Percentiles rank a stretch among this genome's conserved stretches.
phyloP scores from a whole-genome alignment of 2,113 vertebrate genomes.

The Leptobrachium ailaonicum region DNA sequence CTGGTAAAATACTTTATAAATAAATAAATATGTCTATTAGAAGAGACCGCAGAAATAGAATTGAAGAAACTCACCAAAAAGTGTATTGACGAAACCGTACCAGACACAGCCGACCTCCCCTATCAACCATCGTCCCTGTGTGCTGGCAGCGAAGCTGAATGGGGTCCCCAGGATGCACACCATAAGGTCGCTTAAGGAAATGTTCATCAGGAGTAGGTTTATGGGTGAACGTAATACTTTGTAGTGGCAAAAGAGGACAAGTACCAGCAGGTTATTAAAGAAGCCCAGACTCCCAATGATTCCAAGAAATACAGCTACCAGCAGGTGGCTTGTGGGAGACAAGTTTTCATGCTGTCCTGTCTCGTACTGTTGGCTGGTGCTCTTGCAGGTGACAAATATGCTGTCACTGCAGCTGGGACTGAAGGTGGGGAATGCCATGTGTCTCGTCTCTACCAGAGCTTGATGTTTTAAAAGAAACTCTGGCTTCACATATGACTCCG shows the following conservation, averaged over 20 bases:
- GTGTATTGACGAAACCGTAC: conserved; percentile 79
- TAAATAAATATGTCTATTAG: too few relatives aligned
- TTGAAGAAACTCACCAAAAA: conserved; percentile 71
- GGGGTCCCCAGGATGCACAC: conserved; percentile 79
- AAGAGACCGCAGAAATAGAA: not conserved
- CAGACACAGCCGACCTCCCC: conserved; percentile 75
- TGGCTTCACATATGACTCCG: conserved; percentile 10
- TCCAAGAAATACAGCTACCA: conserved; percentile 71
- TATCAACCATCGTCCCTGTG: conserved; percentile 75
- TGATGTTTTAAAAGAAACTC: not conserved
- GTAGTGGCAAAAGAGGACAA: conserved; percentile 76
- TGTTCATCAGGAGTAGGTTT: conserved; percentile 79
- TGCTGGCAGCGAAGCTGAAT: conserved; percentile 79
- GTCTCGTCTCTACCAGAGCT: not conserved
- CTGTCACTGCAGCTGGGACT: conserved; percentile 64
- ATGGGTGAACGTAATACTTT: conserved; percentile 77
- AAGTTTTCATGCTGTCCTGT: conserved; percentile 58
- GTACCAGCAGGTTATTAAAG: conserved; percentile 73
- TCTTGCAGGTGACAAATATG: conserved; percentile 61
- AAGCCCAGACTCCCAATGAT: conserved; percentile 71
- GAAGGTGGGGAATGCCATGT: conserved; percentile 67
- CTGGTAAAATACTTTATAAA: too few relatives aligned
- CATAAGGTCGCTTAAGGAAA: conserved; percentile 77
- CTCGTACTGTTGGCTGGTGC: conserved; percentile 54
- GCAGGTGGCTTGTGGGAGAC: conserved; percentile 68